Evolutionary conservation across 2,888 invertebrate genomes (phyloP).

Genomic region (Dysmachus trigonus): DNA sequence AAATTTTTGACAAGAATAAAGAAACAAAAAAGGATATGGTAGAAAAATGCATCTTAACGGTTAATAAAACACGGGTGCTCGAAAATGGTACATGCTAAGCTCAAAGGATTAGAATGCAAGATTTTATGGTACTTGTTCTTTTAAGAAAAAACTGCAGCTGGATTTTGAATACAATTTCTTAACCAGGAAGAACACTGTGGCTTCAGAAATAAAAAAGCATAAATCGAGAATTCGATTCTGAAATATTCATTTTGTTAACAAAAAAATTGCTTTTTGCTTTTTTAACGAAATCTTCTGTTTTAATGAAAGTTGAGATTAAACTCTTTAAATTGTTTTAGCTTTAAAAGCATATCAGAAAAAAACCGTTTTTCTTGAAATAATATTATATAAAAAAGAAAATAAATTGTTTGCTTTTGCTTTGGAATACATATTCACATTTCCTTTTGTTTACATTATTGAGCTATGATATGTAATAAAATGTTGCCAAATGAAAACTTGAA

Average conservation of each 20-base stretch:
- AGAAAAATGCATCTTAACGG: neutral
- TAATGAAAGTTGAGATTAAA: neutral
- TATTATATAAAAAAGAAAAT: too few relatives aligned
- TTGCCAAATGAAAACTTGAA: too few relatives aligned
- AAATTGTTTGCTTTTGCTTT: too few relatives aligned
- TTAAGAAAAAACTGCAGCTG: conserved; percentile 4
- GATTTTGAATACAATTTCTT: neutral
- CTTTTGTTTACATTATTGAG: too few relatives aligned
- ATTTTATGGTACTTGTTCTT: neutral
- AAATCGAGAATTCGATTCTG: too few relatives aligned
- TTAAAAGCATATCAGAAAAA: too few relatives aligned
- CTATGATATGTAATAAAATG: too few relatives aligned
- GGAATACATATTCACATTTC: too few relatives aligned
- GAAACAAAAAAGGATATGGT: neutral
- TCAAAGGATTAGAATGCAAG: neutral
- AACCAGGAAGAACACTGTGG: neutral
- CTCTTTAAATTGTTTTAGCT: neutral
- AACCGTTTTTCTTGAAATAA: too few relatives aligned
- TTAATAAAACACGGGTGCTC: neutral
- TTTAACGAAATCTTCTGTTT: too few relatives aligned
- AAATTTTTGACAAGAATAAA: neutral
- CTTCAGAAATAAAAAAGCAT: neutral
- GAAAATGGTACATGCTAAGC: neutral
- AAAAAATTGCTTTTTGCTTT: too few relatives aligned
- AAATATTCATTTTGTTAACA: too few relatives aligned